Evolutionary conservation across 2,888 invertebrate species (phyloP).

Genomic region (Xestia xanthographa): DNA sequence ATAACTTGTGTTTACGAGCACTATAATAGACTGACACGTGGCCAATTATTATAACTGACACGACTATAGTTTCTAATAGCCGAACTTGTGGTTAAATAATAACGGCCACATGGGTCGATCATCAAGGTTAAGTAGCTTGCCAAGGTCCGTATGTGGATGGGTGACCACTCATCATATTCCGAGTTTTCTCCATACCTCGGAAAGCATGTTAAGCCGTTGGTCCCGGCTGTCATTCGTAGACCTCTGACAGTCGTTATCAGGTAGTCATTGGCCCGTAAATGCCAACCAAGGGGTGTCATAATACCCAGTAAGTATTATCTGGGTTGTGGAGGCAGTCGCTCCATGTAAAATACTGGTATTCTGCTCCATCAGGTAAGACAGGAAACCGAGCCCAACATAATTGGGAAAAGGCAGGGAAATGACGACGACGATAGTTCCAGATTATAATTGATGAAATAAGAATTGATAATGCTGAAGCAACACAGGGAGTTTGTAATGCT

Average conservation of each 20-base stretch:
- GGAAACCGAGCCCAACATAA: too few species aligned
- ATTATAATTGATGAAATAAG: background rate
- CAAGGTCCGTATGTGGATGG: background rate
- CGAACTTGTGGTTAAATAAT: slow-evolving; percentile 9
- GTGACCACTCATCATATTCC: background rate
- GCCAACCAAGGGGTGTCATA: background rate
- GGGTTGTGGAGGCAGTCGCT: background rate
- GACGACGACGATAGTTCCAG: background rate
- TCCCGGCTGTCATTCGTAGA: background rate
- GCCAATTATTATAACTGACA: slow-evolving; percentile 51
- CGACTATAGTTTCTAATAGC: slow-evolving; percentile 56
- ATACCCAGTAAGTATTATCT: background rate
- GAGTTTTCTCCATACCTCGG: background rate
- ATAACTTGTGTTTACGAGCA: slow-evolving; percentile 77
- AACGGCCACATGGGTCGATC: background rate
- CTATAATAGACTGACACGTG: slow-evolving; percentile 71
- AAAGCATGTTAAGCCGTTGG: background rate
- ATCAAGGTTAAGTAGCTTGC: background rate
- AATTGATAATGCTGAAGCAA: background rate
- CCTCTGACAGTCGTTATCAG: background rate
- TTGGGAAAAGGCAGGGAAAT: background rate
- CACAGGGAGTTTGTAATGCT: background rate
- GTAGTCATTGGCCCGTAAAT: background rate
- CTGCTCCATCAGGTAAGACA: too few species aligned
- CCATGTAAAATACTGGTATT: background rate